Conservation (phyloP, 2,113 vertebrate genomes). For the Lepisosteus oculatus region DNA sequence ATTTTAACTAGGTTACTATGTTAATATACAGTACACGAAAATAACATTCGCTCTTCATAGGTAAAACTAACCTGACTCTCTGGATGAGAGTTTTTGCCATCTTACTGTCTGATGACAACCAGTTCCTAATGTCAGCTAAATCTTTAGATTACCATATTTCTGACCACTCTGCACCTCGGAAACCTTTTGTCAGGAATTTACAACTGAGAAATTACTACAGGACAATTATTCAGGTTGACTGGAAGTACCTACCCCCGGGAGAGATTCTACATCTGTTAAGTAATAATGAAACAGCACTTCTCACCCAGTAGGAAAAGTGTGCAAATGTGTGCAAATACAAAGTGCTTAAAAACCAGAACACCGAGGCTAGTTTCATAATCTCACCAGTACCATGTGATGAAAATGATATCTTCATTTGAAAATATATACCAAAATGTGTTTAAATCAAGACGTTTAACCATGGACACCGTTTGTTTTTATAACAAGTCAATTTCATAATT, state of each 20-base stretch:
- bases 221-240: slow-evolving; percentile 24
- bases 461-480: too few relatives aligned
- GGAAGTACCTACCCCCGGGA: slow-evolving; percentile 18
- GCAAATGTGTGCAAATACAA: background rate
- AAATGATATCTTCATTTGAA: too few relatives aligned
- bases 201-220: slow-evolving; percentile 15
- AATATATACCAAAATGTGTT: too few relatives aligned
- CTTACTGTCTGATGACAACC: slow-evolving; percentile 2
- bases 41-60: too few relatives aligned
- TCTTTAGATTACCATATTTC: background rate
- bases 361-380: too few relatives aligned
- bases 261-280: slow-evolving; percentile 20
- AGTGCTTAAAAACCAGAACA: too few relatives aligned
- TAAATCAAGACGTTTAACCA: too few relatives aligned
- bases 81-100: background rate
- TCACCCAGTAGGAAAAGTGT: background rate
- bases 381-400: too few relatives aligned
- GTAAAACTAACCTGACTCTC: too few relatives aligned
- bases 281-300: background rate
- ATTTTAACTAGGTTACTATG: too few relatives aligned
- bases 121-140: background rate
- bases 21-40: too few relatives aligned
- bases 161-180: slow-evolving; percentile 12
- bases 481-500: too few relatives aligned
- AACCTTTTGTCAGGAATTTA: slow-evolving; percentile 10